Evolutionary conservation across 2,888 invertebrate species (phyloP).

Genomic region (Leptopilina myrica): DNA sequence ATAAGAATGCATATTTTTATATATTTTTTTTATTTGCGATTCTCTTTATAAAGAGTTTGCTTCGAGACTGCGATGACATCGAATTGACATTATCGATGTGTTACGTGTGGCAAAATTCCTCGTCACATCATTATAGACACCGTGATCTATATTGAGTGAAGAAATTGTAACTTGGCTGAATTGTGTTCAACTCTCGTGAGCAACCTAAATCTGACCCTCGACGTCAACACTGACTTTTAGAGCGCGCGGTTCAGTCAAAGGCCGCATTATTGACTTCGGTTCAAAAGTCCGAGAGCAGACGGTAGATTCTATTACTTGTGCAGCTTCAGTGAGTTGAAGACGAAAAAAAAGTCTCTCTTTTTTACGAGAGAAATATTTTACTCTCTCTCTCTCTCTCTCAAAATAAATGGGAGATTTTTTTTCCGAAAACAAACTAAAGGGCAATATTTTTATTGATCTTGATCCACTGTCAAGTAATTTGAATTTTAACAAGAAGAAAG

Average conservation of each 20-base stretch:
- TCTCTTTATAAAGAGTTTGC: not conserved
- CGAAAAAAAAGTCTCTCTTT: not conserved
- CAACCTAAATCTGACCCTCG: slow-evolving; percentile 71
- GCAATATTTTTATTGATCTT: no score
- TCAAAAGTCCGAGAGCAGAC: slow-evolving; percentile 66
- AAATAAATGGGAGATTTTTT: no score
- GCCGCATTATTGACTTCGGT: slow-evolving; percentile 70
- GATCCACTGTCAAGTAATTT: no score
- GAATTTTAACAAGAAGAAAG: no score
- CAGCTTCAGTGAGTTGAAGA: not conserved
- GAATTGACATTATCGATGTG: slow-evolving; percentile 34
- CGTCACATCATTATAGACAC: slow-evolving; percentile 50
- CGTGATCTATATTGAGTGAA: slow-evolving; percentile 53
- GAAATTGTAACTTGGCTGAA: slow-evolving; percentile 45
- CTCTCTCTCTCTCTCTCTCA: no score
- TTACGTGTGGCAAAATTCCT: slow-evolving; percentile 45
- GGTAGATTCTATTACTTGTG: slow-evolving; percentile 15
- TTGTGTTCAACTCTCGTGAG: slow-evolving; percentile 30
- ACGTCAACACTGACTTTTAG: slow-evolving; percentile 70
- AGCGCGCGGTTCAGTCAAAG: slow-evolving; percentile 68
- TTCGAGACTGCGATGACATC: not conserved
- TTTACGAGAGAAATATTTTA: no score
- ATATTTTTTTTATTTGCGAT: no score
- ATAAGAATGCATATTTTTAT: no score
- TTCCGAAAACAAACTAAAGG: no score